Evolutionary conservation across 2,888 invertebrate species (phyloP).

Genomic region (Argyresthia goedartella): DNA sequence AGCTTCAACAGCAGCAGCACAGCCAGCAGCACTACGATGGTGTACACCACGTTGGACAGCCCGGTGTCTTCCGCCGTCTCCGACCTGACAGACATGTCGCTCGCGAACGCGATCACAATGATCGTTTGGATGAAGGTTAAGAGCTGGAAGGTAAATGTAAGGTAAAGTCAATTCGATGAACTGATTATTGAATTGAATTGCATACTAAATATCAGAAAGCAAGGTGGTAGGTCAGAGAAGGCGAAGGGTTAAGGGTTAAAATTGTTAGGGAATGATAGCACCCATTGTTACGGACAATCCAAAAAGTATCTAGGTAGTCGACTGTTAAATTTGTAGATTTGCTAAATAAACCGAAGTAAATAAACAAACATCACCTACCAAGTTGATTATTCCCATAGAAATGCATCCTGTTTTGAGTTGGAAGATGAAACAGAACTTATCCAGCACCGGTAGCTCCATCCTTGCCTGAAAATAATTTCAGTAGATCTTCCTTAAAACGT

Average conservation of each 20-base stretch:
- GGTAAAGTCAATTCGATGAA: too few species aligned
- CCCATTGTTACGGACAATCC: too few species aligned
- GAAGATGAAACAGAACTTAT: constrained; percentile 56
- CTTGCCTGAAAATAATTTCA: constrained; percentile 19
- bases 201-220: too few species aligned
- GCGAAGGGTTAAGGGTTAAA: too few species aligned
- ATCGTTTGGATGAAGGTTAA: constrained; percentile 47
- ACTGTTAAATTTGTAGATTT: too few species aligned
- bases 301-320: too few species aligned
- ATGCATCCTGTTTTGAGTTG: constrained; percentile 51
- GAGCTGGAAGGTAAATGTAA: constrained; percentile 28
- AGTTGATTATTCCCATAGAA: constrained; percentile 46
- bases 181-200: too few species aligned
- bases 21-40: constrained; percentile 45
- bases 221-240: too few species aligned
- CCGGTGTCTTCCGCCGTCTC: constrained; percentile 29
- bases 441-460: constrained; percentile 59
- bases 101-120: constrained; percentile 48
- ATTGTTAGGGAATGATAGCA: too few species aligned
- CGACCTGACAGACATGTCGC: constrained; percentile 34
- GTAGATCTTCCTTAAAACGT: too few species aligned
- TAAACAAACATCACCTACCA: constrained; percentile 30
- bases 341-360: too few species aligned
- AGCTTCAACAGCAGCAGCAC: constrained; percentile 47
- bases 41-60: constrained; percentile 47